Percentiles rank a stretch among this genome's conserved stretches.
Evolutionary conservation across 2,797 vertebrate genomes (phyloP).

Genomic region (Ciconia nigra): DNA sequence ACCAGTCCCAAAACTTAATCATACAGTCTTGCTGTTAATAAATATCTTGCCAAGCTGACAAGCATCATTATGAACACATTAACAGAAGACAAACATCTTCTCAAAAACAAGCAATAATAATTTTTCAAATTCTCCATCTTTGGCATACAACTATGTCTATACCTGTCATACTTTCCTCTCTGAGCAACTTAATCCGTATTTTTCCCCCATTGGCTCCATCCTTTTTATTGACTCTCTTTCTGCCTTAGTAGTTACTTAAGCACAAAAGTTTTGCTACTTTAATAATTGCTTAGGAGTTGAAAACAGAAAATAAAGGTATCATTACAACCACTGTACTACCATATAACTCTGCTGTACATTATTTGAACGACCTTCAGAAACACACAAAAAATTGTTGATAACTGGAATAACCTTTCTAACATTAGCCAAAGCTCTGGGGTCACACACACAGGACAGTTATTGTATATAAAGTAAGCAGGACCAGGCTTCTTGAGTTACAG

Average conservation of each 20-base stretch:
- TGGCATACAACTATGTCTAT: background rate
- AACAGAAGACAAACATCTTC: background rate
- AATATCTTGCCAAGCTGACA: background rate
- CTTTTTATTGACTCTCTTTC: background rate
- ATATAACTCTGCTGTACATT: background rate
- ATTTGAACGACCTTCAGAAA: background rate
- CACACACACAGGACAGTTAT: background rate
- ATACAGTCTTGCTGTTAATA: background rate
- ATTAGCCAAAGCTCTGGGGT: background rate
- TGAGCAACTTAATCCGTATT: background rate
- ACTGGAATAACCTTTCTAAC: background rate
- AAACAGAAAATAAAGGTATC: background rate
- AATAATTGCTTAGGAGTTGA: background rate
- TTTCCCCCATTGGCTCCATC: background rate
- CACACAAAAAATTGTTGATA: background rate
- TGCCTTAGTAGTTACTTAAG: background rate
- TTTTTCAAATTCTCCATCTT: background rate
- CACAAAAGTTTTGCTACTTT: background rate
- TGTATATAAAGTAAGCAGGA: background rate
- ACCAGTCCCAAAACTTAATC: background rate
- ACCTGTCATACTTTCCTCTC: background rate
- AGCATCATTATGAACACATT: background rate
- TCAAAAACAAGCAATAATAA: background rate
- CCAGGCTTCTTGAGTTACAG: background rate
- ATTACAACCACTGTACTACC: background rate